Conservation (phyloP, 2,113 vertebrate species). For the Psilopsiagon aurifrons region DNA sequence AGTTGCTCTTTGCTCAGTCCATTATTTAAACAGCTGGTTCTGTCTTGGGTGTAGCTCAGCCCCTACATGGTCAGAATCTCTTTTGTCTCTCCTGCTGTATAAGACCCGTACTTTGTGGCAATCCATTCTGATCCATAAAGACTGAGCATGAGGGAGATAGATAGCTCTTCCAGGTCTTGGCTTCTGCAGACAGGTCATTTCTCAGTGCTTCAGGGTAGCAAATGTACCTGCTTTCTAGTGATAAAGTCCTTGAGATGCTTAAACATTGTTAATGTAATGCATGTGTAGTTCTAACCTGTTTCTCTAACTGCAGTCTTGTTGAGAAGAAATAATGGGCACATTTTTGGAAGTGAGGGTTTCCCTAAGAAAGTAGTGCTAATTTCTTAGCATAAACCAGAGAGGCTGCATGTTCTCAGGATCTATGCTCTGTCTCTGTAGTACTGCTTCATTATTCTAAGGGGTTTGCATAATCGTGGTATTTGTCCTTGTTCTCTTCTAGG, state of each 20-base stretch:
- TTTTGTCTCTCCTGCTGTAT: neutral
- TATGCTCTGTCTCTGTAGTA: neutral
- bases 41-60: neutral
- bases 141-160: neutral
- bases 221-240: neutral
- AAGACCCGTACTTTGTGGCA: neutral
- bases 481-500: neutral
- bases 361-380: neutral
- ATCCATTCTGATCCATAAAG: neutral
- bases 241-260: neutral
- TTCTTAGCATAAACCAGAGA: neutral
- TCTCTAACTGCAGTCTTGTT: neutral
- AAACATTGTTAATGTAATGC: neutral
- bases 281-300: neutral
- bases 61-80: neutral
- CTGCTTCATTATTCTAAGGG: neutral
- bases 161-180: neutral
- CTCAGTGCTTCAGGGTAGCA: neutral
- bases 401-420: neutral
- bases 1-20: neutral
- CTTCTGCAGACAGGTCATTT: neutral
- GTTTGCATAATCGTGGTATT: neutral
- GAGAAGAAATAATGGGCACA: neutral
- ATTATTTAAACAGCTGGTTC: neutral
- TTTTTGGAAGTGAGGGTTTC: neutral